Percentiles rank a stretch among this genome's conserved stretches.
These are phyloP conservation scores for Discoglossus pictus DNA, from an alignment of 2,797 vertebrate species.

Conservation along the genomic window DNA sequence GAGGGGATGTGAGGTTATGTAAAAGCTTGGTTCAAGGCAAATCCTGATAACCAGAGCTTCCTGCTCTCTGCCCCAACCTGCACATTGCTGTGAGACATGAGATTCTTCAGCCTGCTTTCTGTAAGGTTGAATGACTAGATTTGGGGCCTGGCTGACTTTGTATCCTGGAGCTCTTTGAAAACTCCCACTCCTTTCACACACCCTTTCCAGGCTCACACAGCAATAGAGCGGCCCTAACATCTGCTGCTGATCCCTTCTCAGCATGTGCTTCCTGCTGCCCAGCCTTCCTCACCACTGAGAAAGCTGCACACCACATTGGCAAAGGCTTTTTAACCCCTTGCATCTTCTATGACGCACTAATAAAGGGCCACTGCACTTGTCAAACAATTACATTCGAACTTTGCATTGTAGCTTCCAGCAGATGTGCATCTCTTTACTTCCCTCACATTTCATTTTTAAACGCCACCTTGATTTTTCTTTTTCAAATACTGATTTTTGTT, in stretches of 20 bases:
- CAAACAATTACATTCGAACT: too few relatives aligned
- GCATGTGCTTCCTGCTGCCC: conserved; percentile 43
- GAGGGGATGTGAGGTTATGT: neutral
- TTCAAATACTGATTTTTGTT: too few relatives aligned
- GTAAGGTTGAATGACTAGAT: conserved; percentile 15
- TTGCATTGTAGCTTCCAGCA: too few relatives aligned
- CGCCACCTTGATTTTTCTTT: too few relatives aligned
- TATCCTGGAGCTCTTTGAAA: conserved; percentile 31
- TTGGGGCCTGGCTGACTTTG: conserved; percentile 22
- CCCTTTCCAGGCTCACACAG: conserved; percentile 39
- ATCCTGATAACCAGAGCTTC: neutral
- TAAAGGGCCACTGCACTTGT: too few relatives aligned
- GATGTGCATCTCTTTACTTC: too few relatives aligned
- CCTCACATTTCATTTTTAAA: neutral
- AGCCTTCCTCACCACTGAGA: conserved; percentile 31
- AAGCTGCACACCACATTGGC: conserved; percentile 27
- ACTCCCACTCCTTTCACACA: conserved; percentile 48
- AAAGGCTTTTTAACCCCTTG: conserved; percentile 25
- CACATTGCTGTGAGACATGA: conserved; percentile 4
- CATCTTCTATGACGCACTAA: neutral
- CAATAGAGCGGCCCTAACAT: conserved; percentile 30
- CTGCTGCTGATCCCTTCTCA: conserved; percentile 44
- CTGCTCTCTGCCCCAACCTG: neutral
- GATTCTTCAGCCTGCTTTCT: conserved; percentile 6
- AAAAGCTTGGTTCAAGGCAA: neutral